A percentile compares a stretch with the other conserved stretches of the same genome.
Conservation (phyloP, 2,888 invertebrate species). For the Chironomus tentans region DNA sequence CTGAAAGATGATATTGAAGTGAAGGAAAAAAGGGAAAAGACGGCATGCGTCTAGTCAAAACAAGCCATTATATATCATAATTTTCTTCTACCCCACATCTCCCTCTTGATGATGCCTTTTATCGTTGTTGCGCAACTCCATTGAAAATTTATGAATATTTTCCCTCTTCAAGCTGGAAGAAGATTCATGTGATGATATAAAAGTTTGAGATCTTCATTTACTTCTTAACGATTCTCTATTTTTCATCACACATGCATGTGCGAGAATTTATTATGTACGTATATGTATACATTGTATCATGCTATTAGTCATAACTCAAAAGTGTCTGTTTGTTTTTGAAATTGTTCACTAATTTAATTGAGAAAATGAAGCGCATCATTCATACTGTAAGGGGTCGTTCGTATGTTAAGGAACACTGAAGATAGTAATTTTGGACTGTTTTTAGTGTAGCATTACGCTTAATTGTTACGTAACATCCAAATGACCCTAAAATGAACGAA, state of each 20-base stretch:
- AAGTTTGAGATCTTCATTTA: neutral
- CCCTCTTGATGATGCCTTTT: neutral
- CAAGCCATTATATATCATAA: constrained; percentile 6
- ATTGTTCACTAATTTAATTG: too few relatives aligned
- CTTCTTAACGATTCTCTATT: neutral
- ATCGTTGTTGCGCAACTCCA: constrained; percentile 2
- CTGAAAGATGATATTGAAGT: neutral
- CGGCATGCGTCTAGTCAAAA: constrained; percentile 13
- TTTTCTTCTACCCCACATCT: neutral
- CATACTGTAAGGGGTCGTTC: too few relatives aligned
- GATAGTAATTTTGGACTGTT: too few relatives aligned
- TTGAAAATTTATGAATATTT: neutral
- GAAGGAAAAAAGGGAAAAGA: neutral
- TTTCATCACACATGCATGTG: neutral
- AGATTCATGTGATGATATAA: neutral
- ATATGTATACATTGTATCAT: too few relatives aligned
- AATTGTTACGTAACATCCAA: too few relatives aligned
- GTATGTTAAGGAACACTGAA: too few relatives aligned
- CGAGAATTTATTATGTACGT: too few relatives aligned
- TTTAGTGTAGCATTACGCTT: too few relatives aligned
- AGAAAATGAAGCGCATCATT: too few relatives aligned
- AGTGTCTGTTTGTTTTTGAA: too few relatives aligned
- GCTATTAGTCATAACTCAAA: too few relatives aligned
- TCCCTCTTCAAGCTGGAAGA: neutral
- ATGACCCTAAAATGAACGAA: too few relatives aligned